Percentiles rank a stretch among this genome's conserved stretches.
Evolutionary conservation across 2,888 invertebrate genomes (phyloP).

Genomic region (Ornithoptera alexandrae): DNA sequence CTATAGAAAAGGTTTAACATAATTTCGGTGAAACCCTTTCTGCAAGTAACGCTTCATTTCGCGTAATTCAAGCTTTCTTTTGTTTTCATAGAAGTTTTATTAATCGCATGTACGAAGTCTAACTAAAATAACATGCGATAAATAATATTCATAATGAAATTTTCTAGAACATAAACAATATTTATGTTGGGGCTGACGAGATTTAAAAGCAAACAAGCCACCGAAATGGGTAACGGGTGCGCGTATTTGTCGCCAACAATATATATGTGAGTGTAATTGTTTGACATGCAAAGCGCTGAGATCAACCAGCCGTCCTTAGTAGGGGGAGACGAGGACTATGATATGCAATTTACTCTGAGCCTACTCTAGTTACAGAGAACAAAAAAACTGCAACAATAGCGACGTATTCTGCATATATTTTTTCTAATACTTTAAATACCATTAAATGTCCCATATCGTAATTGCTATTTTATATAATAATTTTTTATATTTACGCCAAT

Average conservation of each 20-base stretch:
- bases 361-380: conserved; percentile 34
- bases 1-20: conserved; percentile 77
- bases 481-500: too few species aligned
- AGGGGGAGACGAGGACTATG: conserved; percentile 46
- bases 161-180: conserved; percentile 65
- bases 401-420: conserved; percentile 2
- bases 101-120: conserved; percentile 51
- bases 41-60: conserved; percentile 48
- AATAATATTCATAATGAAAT: conserved; percentile 63
- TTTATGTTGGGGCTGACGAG: conserved; percentile 65
- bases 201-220: conserved; percentile 71
- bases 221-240: conserved; percentile 53
- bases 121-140: conserved; percentile 68
- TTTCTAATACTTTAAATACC: conserved; percentile 2
- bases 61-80: conserved; percentile 49
- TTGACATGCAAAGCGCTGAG: conserved; percentile 70
- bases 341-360: conserved; percentile 54
- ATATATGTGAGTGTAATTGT: conserved; percentile 65
- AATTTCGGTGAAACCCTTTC: conserved; percentile 70
- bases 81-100: conserved; percentile 45
- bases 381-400: conserved; percentile 23
- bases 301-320: conserved; percentile 54
- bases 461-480: too few species aligned
- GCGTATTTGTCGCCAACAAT: conserved; percentile 65
- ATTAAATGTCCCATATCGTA: conserved; percentile 1